Evolutionary conservation across 1,140 invertebrate genomes (phyloP), one percentile per base, ranked within the genome.

Genomic region (Andrena cerasifolii): DNA sequence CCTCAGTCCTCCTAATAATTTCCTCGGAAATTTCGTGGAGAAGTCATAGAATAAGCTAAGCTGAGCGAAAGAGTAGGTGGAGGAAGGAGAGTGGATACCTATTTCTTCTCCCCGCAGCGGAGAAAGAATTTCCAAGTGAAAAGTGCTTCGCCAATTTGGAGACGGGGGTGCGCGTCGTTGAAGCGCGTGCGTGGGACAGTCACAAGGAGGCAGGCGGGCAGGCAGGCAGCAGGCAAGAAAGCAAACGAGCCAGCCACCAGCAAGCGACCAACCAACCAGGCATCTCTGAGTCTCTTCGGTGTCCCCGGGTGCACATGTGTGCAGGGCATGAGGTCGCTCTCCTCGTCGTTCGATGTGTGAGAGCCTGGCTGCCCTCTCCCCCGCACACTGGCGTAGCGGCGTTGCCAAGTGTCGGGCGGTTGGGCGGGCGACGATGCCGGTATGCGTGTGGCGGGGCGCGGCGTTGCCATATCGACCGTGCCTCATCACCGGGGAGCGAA

Each of bases 391-490:
- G 67, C 26, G 28, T 18, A 54, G 80, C 86, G 68, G 26, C 59
- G 87, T 84, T 89, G 88, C 81, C 83, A 68, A 67, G 74, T 84
- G 74, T 78, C 61, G 73, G 80, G 79, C 21, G 74, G 54, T 82
- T 54, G 71, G 56, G 65, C 65, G 80, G 71, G 66, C 78, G 65
- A 58, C 40, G 78, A 61, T 78, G 79, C 75, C 79, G 80, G 82
- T 80, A 76, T 86, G 78, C 71, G 67, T 75, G 82, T 73, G 73
- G 51, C 71, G 40, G 87, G 85, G 88, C 87, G 88, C 91, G 87
- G 78, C 86, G 91, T 92, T 91, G 91, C 91, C 91, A 90, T 92
- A 92, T 92, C 91, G 91, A 92, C 90, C 90, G 90, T 79, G 58
- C 67, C 78, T 85, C 84, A 74, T 79, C 83, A 79, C 67, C 80